These are phyloP conservation scores for Podarcis raffonei DNA, from an alignment of 2,113 vertebrate species.

Conservation along the genomic window DNA sequence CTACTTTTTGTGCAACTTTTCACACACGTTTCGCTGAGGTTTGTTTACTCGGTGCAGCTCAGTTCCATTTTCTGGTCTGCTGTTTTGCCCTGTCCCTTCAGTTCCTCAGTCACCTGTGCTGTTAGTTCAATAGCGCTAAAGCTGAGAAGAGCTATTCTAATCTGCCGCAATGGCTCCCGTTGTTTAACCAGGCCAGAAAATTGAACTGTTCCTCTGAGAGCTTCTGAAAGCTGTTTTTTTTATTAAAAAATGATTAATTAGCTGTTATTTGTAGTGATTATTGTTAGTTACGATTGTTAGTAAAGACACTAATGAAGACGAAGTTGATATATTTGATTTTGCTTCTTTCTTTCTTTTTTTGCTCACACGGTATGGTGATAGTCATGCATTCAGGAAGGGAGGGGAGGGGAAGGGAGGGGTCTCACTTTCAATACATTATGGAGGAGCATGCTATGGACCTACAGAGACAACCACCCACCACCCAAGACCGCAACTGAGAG, in stretches of 20 bases:
- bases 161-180: constrained; percentile 76
- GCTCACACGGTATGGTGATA: constrained; percentile 76
- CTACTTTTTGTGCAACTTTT: constrained; percentile 67
- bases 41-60: constrained; percentile 52
- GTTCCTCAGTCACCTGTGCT: constrained; percentile 65
- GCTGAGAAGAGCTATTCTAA: constrained; percentile 76
- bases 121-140: constrained; percentile 72
- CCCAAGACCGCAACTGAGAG: constrained; percentile 48
- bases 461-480: constrained; percentile 56
- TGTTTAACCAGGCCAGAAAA: constrained; percentile 90
- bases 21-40: constrained; percentile 70
- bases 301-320: constrained; percentile 89
- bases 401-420: constrained; percentile 40
- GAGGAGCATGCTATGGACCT: constrained; percentile 84
- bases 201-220: constrained; percentile 79
- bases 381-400: constrained; percentile 85
- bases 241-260: constrained; percentile 60
- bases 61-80: constrained; percentile 87
- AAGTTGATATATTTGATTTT: constrained; percentile 80
- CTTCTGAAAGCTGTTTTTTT: constrained; percentile 68
- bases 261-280: constrained; percentile 69
- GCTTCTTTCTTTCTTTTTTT: constrained; percentile 67
- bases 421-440: constrained; percentile 76
- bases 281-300: constrained; percentile 81
- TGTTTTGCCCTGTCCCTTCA: constrained; percentile 53